Evolutionary conservation across 2,888 invertebrate species (phyloP).

Genomic region (Aplocera efformata): DNA sequence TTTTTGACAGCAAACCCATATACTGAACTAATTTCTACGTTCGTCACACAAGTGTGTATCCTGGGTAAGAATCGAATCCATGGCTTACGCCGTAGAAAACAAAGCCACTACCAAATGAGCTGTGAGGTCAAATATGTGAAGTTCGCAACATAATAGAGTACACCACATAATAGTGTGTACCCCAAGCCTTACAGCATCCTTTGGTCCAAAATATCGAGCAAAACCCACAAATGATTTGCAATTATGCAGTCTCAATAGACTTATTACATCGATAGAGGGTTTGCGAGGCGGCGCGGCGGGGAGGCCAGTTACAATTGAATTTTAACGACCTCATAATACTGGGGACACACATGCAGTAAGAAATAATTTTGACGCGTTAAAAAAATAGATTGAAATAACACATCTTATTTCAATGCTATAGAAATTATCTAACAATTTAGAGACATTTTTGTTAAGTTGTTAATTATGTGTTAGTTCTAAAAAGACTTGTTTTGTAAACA

Average conservation of each 20-base stretch:
- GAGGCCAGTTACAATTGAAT: conserved; percentile 75
- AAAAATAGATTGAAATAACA: neutral
- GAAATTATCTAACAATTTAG: neutral
- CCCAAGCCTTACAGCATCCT: conserved; percentile 24
- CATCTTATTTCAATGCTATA: too few species aligned
- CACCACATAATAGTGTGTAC: conserved; percentile 5
- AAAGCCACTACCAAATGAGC: too few species aligned
- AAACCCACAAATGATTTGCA: conserved; percentile 78
- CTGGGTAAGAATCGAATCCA: too few species aligned
- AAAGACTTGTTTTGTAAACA: too few species aligned
- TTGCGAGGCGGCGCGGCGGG: conserved; percentile 44
- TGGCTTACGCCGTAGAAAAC: too few species aligned
- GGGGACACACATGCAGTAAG: conserved; percentile 38
- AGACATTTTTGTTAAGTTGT: too few species aligned
- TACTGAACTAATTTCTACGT: too few species aligned
- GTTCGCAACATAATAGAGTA: conserved; percentile 9
- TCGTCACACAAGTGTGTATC: too few species aligned
- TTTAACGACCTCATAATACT: conserved; percentile 73
- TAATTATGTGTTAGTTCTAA: too few species aligned
- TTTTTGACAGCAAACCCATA: too few species aligned
- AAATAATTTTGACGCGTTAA: neutral
- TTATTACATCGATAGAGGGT: conserved; percentile 71
- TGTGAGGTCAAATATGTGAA: neutral
- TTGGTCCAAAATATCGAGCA: conserved; percentile 42
- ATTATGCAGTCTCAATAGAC: conserved; percentile 77